Evolutionary conservation across 2,888 invertebrate species (phyloP).

Genomic region (Lamellibrachia columna): DNA sequence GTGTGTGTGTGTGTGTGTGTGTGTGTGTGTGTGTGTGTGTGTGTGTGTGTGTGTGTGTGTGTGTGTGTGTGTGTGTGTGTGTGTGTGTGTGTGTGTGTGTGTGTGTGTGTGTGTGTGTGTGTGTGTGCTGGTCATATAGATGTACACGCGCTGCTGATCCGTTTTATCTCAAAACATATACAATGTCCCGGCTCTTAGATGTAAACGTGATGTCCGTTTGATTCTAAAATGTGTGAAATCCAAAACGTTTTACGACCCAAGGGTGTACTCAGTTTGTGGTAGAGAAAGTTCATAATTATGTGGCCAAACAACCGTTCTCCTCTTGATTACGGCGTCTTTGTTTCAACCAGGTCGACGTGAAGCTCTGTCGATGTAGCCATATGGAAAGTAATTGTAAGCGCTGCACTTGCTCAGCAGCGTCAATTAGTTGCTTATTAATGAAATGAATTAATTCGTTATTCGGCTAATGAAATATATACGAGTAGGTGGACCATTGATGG

Average conservation of each 20-base stretch:
- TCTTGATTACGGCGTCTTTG: not conserved
- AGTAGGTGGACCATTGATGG: not conserved
- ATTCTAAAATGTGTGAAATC: not conserved
- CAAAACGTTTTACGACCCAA: not conserved
- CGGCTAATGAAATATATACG: not conserved
- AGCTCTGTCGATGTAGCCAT: not conserved
- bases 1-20: too few species aligned
- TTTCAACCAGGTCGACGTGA: not conserved
- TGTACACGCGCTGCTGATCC: not conserved
- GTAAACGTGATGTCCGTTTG: not conserved
- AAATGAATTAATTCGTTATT: not conserved
- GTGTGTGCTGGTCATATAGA: too few species aligned
- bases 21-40: too few species aligned
- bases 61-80: too few species aligned
- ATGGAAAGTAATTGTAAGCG: not conserved
- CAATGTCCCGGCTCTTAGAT: not conserved
- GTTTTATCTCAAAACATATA: not conserved
- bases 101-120: too few species aligned
- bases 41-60: too few species aligned
- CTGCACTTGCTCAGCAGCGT: not conserved
- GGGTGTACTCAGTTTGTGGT: not conserved
- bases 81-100: too few species aligned
- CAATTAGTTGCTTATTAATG: constrained; percentile 7
- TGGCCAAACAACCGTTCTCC: not conserved
- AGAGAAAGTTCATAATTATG: not conserved